These are phyloP conservation scores for Balanococcus diminutus DNA, from an alignment of 2,888 invertebrate species.

Conservation along the genomic window DNA sequence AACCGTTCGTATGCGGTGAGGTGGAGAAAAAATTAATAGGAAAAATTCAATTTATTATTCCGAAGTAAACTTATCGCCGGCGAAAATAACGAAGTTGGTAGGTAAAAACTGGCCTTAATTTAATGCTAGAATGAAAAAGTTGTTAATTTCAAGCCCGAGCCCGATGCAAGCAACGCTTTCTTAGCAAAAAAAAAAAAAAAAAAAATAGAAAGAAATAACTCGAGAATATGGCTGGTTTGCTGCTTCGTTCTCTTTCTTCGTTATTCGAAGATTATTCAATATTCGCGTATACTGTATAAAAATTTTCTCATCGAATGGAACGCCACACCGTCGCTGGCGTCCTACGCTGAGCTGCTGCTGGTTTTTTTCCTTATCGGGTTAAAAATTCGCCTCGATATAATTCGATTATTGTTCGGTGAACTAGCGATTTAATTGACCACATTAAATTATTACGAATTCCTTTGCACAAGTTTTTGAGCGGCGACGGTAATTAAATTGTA, in stretches of 20 bases:
- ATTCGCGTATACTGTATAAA: neutral
- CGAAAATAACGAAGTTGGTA: constrained; percentile 4
- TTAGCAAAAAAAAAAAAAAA: no score
- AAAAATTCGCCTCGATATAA: neutral
- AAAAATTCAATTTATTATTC: constrained; percentile 35
- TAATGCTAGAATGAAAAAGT: neutral
- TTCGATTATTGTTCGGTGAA: constrained; percentile 29
- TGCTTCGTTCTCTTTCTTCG: neutral
- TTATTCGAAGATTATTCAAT: neutral
- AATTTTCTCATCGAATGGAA: neutral
- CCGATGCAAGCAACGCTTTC: neutral
- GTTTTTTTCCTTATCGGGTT: neutral
- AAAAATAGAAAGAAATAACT: neutral
- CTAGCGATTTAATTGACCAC: constrained; percentile 17
- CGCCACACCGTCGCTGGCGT: neutral
- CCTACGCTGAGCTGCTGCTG: neutral
- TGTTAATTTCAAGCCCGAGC: neutral
- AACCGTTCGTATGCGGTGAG: neutral
- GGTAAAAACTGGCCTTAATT: constrained; percentile 29
- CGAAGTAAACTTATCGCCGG: neutral
- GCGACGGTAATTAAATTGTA: constrained; percentile 21
- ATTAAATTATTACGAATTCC: constrained; percentile 27
- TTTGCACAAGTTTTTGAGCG: neutral
- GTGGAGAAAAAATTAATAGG: neutral
- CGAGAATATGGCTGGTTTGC: neutral